Percentiles rank a stretch among this genome's conserved stretches.
Conservation (phyloP, 53 echinoderm and acorn worm genomes). For the Echinometra lucunter region DNA sequence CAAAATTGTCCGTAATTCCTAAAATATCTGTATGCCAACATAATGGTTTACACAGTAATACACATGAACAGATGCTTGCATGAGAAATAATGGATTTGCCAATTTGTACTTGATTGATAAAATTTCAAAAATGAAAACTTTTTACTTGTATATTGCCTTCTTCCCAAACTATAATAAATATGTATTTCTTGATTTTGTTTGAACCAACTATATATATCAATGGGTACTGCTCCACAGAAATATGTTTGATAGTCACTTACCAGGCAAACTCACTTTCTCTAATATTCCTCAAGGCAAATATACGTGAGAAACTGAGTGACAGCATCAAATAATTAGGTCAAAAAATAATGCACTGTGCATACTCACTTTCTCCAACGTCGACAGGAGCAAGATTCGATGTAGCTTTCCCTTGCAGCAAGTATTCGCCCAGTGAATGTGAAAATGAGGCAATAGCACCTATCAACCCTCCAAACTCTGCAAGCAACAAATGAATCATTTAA, state of each 20-base stretch:
- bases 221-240: too few relatives aligned
- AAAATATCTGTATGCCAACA: too few relatives aligned
- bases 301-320: background rate
- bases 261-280: background rate
- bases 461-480: slow-evolving; percentile 80
- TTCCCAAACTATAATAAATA: too few relatives aligned
- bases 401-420: slow-evolving; percentile 90
- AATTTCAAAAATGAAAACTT: too few relatives aligned
- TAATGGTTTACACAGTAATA: too few relatives aligned
- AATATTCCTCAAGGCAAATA: background rate
- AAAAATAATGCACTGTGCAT: background rate
- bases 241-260: background rate
- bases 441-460: slow-evolving; percentile 78
- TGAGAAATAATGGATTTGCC: too few relatives aligned
- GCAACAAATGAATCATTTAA: background rate
- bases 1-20: too few relatives aligned
- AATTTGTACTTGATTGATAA: too few relatives aligned
- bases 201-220: too few relatives aligned
- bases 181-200: too few relatives aligned
- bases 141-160: too few relatives aligned
- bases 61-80: too few relatives aligned
- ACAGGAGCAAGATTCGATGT: slow-evolving; percentile 96
- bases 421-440: slow-evolving; percentile 84
- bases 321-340: background rate
- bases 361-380: slow-evolving; percentile 89